Conservation (phyloP, 30 jellyfish, hydroid and myxozoan species). For the Chrysaora quinquecirrha region DNA sequence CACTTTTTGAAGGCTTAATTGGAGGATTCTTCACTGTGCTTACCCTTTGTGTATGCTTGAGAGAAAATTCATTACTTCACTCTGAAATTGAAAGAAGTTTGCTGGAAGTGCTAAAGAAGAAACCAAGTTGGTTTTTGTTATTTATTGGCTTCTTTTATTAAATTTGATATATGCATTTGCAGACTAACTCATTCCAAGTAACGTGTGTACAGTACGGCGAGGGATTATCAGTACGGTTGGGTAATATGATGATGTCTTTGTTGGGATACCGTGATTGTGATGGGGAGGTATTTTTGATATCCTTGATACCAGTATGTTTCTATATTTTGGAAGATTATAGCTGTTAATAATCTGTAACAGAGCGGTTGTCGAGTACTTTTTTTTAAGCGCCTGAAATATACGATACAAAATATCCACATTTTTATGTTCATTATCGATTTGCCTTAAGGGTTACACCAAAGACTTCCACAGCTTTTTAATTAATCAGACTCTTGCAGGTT, state of each 20-base stretch:
- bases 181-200: neutral
- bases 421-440: too few species aligned
- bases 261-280: neutral
- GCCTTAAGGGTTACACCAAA: too few species aligned
- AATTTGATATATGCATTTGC: neutral
- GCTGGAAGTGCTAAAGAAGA: slow-evolving; percentile 13
- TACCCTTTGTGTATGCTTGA: slow-evolving; percentile 4
- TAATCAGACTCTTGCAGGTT: too few species aligned
- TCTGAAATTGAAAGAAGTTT: slow-evolving; percentile 44
- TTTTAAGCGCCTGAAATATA: too few species aligned
- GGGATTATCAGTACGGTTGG: neutral
- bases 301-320: neutral
- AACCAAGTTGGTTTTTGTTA: slow-evolving; percentile 7
- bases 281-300: neutral
- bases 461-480: too few species aligned
- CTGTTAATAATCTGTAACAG: too few species aligned
- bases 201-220: neutral
- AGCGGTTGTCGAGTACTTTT: too few species aligned
- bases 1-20: slow-evolving; percentile 47
- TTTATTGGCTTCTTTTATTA: too few species aligned
- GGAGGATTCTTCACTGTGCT: slow-evolving; percentile 10
- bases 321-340: too few species aligned
- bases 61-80: slow-evolving; percentile 31
- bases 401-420: too few species aligned
- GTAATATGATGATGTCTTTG: too few species aligned